Percentiles rank a stretch among this genome's conserved stretches.
Conservation (phyloP, 1,140 invertebrate species). For the Drosophila pseudoobscura region DNA sequence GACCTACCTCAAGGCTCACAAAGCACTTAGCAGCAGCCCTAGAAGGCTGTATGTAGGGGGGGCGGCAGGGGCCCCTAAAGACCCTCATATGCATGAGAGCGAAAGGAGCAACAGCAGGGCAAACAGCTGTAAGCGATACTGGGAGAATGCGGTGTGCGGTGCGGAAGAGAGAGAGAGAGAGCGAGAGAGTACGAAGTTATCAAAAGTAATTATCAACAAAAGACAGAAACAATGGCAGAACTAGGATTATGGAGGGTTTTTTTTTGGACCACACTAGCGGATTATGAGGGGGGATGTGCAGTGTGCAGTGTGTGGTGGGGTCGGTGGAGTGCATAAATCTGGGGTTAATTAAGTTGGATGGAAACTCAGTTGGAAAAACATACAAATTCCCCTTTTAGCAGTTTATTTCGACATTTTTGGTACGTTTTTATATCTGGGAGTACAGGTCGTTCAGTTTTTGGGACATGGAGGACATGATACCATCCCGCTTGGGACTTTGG, state of each 20-base stretch:
- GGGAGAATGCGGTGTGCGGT: background rate
- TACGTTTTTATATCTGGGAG: no score
- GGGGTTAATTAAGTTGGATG: slow-evolving; percentile 54
- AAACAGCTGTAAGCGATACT: background rate
- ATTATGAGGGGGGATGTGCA: background rate
- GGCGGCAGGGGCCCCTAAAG: slow-evolving; percentile 8
- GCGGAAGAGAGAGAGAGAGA: background rate
- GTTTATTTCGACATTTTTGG: no score
- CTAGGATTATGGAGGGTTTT: slow-evolving; percentile 20
- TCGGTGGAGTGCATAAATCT: slow-evolving; percentile 27
- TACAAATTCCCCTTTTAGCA: slow-evolving; percentile 9
- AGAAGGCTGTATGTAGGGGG: background rate
- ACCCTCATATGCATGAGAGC: slow-evolving; percentile 27
- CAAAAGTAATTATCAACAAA: slow-evolving; percentile 62
- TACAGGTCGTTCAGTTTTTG: no score
- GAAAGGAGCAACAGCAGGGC: slow-evolving; percentile 6
- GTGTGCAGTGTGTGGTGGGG: slow-evolving; percentile 1
- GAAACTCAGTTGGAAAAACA: slow-evolving; percentile 40
- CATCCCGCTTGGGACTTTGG: no score
- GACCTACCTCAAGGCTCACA: slow-evolving; percentile 52
- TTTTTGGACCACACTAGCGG: background rate
- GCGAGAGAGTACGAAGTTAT: slow-evolving; percentile 41
- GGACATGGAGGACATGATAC: no score
- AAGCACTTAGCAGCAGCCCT: slow-evolving; percentile 30
- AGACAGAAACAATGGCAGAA: slow-evolving; percentile 55